Evolutionary conservation across 2,888 invertebrate genomes (phyloP).

Genomic region (Carabus problematicus): DNA sequence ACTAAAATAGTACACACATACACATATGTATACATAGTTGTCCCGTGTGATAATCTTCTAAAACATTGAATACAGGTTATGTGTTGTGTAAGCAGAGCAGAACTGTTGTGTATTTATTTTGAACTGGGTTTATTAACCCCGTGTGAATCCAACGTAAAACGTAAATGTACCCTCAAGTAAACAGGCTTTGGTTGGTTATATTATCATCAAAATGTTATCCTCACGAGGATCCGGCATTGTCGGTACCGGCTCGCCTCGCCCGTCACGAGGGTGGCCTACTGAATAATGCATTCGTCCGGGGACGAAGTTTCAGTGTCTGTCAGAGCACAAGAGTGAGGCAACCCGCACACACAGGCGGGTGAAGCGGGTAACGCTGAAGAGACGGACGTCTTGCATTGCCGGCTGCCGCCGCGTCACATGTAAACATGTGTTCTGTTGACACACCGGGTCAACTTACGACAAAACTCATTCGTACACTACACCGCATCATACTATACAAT

Average conservation of each 20-base stretch:
- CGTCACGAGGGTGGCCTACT: conserved; percentile 14
- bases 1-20: too few species aligned
- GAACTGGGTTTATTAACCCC: conserved; percentile 8
- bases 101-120: background rate
- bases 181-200: conserved; percentile 36
- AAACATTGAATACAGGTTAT: too few species aligned
- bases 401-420: conserved; percentile 14
- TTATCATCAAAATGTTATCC: conserved; percentile 40
- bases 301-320: conserved; percentile 40
- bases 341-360: background rate
- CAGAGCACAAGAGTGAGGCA: conserved; percentile 1
- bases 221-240: conserved; percentile 28
- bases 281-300: conserved; percentile 41
- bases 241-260: conserved; percentile 9
- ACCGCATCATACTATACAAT: too few species aligned
- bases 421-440: conserved; percentile 6
- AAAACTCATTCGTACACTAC: too few species aligned
- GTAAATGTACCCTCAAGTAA: conserved; percentile 38
- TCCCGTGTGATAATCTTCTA: too few species aligned
- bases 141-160: conserved; percentile 26
- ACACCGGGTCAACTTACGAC: too few species aligned
- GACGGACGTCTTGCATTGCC: background rate
- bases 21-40: too few species aligned
- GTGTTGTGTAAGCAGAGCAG: too few species aligned
- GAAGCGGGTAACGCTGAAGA: background rate